A percentile compares a stretch with the other conserved stretches of the same genome.
phyloP scores from a whole-genome alignment of 2,113 vertebrate species.

The Corythaeola cristata region DNA sequence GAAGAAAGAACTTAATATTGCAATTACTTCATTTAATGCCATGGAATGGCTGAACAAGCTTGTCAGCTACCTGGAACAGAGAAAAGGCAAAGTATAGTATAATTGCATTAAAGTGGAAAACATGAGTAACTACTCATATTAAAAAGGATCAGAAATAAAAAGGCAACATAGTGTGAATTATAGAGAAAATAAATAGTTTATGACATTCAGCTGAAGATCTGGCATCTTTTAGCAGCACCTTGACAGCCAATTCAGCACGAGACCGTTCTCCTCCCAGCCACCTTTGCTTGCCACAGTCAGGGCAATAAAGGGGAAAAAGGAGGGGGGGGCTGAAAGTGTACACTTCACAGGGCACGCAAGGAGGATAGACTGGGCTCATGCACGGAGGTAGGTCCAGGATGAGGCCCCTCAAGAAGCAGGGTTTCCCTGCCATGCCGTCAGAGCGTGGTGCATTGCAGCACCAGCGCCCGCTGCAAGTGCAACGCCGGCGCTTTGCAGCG shows the following conservation, averaged over 20 bases:
- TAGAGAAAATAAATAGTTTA: neutral
- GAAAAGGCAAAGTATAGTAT: neutral
- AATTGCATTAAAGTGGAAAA: constrained; percentile 52
- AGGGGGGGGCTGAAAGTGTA: accelerated
- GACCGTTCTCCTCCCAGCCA: neutral
- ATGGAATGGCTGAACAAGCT: constrained; percentile 23
- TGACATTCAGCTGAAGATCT: neutral
- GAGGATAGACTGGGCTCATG: neutral
- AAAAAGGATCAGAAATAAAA: constrained; percentile 40
- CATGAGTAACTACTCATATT: constrained; percentile 1
- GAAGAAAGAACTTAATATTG: constrained; percentile 11
- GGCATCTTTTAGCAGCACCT: neutral
- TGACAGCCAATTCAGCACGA: neutral
- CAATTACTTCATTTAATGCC: constrained; percentile 53
- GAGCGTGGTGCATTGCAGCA: neutral
- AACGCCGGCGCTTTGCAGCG: accelerated
- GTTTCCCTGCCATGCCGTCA: accelerated
- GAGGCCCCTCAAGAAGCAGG: neutral
- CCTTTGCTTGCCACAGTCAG: neutral
- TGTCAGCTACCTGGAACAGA: neutral
- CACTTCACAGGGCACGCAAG: neutral
- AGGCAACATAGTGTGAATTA: constrained; percentile 7
- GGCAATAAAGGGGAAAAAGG: neutral
- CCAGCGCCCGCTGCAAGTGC: accelerated
- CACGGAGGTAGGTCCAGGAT: neutral